These are phyloP conservation scores for Protomyctophum bolini DNA, from an alignment of 2,113 vertebrate genomes.

Conservation along the genomic window DNA sequence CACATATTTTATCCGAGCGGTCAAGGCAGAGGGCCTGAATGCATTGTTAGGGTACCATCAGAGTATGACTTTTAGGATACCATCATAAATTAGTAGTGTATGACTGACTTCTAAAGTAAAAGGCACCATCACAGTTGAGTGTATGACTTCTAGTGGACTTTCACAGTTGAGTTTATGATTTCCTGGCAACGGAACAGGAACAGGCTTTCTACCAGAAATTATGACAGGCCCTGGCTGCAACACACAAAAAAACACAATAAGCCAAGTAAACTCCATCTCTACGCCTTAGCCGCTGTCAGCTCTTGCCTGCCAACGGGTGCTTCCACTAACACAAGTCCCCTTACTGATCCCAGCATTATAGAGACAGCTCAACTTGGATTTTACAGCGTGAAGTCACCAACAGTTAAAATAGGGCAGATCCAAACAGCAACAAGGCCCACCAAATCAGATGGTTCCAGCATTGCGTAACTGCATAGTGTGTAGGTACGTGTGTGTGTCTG, in stretches of 20 bases:
- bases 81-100: too few relatives aligned
- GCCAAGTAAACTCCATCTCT: not conserved
- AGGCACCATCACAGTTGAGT: too few relatives aligned
- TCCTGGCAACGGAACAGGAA: too few relatives aligned
- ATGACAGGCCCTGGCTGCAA: not conserved
- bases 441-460: conserved; percentile 70
- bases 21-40: too few relatives aligned
- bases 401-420: conserved; percentile 65
- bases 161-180: too few relatives aligned
- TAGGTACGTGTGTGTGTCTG: conserved; percentile 10
- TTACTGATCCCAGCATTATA: conserved; percentile 50
- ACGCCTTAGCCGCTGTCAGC: conserved; percentile 11
- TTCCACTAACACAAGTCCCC: conserved; percentile 19
- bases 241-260: not conserved
- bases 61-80: too few relatives aligned
- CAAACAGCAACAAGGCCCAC: conserved; percentile 71
- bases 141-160: too few relatives aligned
- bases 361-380: conserved; percentile 50
- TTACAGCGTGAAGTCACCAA: conserved; percentile 63
- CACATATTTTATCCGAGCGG: too few relatives aligned
- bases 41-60: too few relatives aligned
- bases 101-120: too few relatives aligned
- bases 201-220: too few relatives aligned
- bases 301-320: conserved; percentile 19
- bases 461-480: conserved; percentile 49